Evolutionary conservation across 1,140 invertebrate genomes (phyloP), one percentile per base, ranked within the genome.

Genomic region (Drosophila lacertosa): DNA sequence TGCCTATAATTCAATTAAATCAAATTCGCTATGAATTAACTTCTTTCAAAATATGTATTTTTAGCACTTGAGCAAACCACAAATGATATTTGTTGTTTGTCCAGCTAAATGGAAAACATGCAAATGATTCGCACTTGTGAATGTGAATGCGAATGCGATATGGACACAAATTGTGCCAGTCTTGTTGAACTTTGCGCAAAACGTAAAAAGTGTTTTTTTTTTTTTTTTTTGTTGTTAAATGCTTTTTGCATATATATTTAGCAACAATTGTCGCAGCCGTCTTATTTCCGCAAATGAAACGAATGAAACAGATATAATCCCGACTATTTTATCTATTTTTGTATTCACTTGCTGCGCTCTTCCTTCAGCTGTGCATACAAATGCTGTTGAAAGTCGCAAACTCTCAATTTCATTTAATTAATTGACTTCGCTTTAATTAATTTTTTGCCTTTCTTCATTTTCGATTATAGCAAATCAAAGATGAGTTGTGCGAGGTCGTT

Each of bases 401-500:
- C 26, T 35, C 18, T 59, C 39, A 16, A 48, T 64, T 44, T 33
- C 24, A 59, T 55, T 20, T 22, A 51, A 57, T 70, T 75, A 32
- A 54, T 63, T 24, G n/a, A 68, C 39, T 32, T 24, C 2, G 15
- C 32, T 51, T 9, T 29, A 29, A 29, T 29, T 29, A 9, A 7
- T 45, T 10, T 15, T 45, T 74, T n/a, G 32, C 48, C 72, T 65
- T 65, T 2, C 15, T 76, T 67, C 60, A 1, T 15, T 69, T 70
- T 68, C 10, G 6, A 6, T 86, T 90, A 33, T 53, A 98, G 97
- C 96, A 98, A 96, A 94, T 99, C 68, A 98, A 98, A 95, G 96
- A 98, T 97, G 98, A 99, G 91, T 94, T 99, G 90, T 95, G 96
- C 60, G 97, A 98, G 91, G 97, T 99, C 70, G 96, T 97, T 64